Percentiles rank a stretch among this genome's conserved stretches.
These are phyloP conservation scores for Ceramica pisi DNA, from an alignment of 2,888 invertebrate genomes.

Conservation along the genomic window DNA sequence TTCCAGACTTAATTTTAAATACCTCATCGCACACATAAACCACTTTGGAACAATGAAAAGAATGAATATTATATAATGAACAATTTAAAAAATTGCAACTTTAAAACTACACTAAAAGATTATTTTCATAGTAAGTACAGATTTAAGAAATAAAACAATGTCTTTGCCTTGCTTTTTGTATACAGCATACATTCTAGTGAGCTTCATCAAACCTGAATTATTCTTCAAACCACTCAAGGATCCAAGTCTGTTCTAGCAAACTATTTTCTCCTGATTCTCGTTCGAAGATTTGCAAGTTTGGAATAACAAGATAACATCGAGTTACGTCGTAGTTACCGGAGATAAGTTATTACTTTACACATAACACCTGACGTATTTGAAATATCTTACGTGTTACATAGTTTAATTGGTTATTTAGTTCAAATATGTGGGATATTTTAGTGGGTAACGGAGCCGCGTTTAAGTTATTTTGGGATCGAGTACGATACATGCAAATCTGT, in stretches of 20 bases:
- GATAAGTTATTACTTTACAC: conserved; percentile 35
- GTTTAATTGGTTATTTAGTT: conserved; percentile 41
- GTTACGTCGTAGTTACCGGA: conserved; percentile 3
- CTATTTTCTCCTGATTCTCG: neutral
- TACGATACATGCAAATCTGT: neutral
- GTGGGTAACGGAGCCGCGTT: neutral
- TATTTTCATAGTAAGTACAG: too few relatives aligned
- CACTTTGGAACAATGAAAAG: too few relatives aligned
- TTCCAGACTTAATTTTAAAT: too few relatives aligned
- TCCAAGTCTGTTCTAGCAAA: neutral
- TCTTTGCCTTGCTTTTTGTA: too few relatives aligned
- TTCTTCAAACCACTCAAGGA: neutral
- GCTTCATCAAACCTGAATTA: neutral
- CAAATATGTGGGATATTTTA: conserved; percentile 16
- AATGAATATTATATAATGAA: too few relatives aligned
- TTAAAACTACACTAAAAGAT: too few relatives aligned
- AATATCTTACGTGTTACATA: conserved; percentile 18
- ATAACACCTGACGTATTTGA: conserved; percentile 20
- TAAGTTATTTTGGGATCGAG: neutral
- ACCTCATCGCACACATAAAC: too few relatives aligned
- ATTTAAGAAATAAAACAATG: too few relatives aligned
- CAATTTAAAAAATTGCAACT: too few relatives aligned
- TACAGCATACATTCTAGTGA: too few relatives aligned
- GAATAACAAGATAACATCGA: conserved; percentile 29
- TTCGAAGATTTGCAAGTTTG: conserved; percentile 35